Percentiles rank a stretch among this genome's conserved stretches.
These are phyloP conservation scores for Musca vetustissima DNA, from an alignment of 1,140 invertebrate genomes.

Conservation along the genomic window DNA sequence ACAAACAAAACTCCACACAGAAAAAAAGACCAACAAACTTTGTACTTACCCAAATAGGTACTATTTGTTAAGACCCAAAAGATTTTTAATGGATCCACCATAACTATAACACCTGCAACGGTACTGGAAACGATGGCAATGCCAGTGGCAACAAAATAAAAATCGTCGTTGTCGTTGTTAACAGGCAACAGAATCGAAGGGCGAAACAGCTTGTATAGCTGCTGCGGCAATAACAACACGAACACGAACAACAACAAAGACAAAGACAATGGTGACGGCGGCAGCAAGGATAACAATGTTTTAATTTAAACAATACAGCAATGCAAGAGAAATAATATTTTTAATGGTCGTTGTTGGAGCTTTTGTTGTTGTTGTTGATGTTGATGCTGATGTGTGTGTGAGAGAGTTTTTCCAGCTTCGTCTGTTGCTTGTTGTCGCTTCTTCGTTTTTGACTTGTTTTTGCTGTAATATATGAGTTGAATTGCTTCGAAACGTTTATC, in stretches of 20 bases:
- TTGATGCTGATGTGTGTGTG: too few relatives aligned
- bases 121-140: neutral
- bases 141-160: neutral
- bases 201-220: neutral
- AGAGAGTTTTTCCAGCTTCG: too few relatives aligned
- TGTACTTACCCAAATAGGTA: constrained; percentile 79
- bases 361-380: too few relatives aligned
- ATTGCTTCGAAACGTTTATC: neutral
- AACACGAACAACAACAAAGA: too few relatives aligned
- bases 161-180: too few relatives aligned
- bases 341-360: too few relatives aligned
- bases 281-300: neutral
- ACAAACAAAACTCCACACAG: neutral
- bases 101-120: constrained; percentile 55
- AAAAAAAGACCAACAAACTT: neutral
- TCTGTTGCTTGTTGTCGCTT: too few relatives aligned
- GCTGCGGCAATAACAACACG: neutral
- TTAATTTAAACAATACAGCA: too few relatives aligned
- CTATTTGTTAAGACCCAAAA: constrained; percentile 90
- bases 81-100: constrained; percentile 88
- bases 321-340: too few relatives aligned
- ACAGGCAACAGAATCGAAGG: neutral
- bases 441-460: too few relatives aligned
- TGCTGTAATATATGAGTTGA: neutral
- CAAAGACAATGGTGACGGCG: neutral